phyloP scores from a whole-genome alignment of 2,888 invertebrate genomes.

The Trimorus sp. region DNA sequence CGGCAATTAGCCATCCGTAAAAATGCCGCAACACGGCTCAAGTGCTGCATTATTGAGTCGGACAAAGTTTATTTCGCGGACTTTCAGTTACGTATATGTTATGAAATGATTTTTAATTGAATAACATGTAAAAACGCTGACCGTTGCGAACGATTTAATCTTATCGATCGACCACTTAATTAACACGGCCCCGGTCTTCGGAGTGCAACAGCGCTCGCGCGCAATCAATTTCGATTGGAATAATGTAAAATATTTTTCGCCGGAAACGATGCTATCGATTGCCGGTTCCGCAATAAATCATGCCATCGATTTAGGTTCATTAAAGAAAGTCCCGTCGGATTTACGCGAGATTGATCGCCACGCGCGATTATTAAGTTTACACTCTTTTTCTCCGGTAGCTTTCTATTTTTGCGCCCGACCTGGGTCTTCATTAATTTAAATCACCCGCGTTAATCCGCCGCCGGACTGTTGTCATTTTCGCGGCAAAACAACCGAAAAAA shows the following conservation, averaged over 20 bases:
- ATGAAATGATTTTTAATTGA: slow-evolving; percentile 29
- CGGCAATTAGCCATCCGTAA: too few species aligned
- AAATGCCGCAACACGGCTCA: too few species aligned
- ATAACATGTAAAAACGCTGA: slow-evolving; percentile 23
- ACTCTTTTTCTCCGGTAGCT: slow-evolving; percentile 42
- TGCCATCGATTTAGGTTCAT: slow-evolving; percentile 57
- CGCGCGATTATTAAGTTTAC: slow-evolving; percentile 54
- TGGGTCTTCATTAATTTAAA: slow-evolving; percentile 54
- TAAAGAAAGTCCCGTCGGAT: slow-evolving; percentile 44
- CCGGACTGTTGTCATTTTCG: slow-evolving; percentile 16
- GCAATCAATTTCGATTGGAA: slow-evolving; percentile 24
- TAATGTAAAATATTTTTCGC: slow-evolving; percentile 37
- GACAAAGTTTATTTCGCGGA: too few species aligned
- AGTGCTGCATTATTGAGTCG: too few species aligned
- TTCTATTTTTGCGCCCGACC: slow-evolving; percentile 39
- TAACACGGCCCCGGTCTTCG: slow-evolving; percentile 34
- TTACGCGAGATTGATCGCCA: slow-evolving; percentile 55
- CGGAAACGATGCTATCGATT: slow-evolving; percentile 41
- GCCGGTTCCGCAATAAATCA: slow-evolving; percentile 51
- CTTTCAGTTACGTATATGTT: not conserved
- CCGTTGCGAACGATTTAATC: slow-evolving; percentile 24
- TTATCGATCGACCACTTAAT: slow-evolving; percentile 41
- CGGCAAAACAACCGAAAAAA: not conserved
- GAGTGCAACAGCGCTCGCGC: slow-evolving; percentile 17
- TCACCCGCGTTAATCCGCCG: slow-evolving; percentile 26